phyloP scores from a whole-genome alignment of 2,888 invertebrate species.

The Caenorhabditis sp. region DNA sequence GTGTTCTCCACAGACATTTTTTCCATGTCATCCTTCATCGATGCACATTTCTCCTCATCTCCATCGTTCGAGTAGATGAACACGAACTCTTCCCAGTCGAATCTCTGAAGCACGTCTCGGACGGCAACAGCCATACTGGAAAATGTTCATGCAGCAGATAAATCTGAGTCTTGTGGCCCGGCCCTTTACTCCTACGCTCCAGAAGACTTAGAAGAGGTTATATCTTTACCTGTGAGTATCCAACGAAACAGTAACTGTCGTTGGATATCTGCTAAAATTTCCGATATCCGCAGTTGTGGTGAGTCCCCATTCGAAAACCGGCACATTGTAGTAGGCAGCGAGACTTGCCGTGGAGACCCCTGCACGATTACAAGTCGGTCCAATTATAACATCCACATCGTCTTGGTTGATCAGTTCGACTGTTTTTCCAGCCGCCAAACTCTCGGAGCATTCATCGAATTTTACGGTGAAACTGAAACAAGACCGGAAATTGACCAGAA shows the following conservation, averaged over 20 bases:
- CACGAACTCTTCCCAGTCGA: conserved; percentile 75
- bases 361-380: conserved; percentile 77
- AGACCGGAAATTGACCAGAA: not conserved
- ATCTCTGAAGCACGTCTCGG: conserved; percentile 65
- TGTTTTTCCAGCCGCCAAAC: conserved; percentile 68
- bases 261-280: conserved; percentile 61
- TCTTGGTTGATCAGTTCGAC: conserved; percentile 61
- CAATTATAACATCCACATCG: conserved; percentile 74
- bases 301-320: conserved; percentile 68
- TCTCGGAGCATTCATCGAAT: conserved; percentile 75
- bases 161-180: too few species aligned
- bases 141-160: too few species aligned
- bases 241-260: conserved; percentile 52
- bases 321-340: conserved; percentile 66
- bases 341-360: conserved; percentile 64
- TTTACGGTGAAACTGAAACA: conserved; percentile 50
- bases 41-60: conserved; percentile 62
- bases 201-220: too few species aligned
- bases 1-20: conserved; percentile 49
- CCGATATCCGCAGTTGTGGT: conserved; percentile 60
- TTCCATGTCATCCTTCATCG: conserved; percentile 66
- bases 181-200: too few species aligned
- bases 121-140: conserved; percentile 66
- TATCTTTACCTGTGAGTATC: conserved; percentile 42
- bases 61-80: conserved; percentile 71